Percentiles rank a stretch among this genome's conserved stretches.
Conservation (phyloP, 2,113 vertebrate species). For the Perca schrenkii region DNA sequence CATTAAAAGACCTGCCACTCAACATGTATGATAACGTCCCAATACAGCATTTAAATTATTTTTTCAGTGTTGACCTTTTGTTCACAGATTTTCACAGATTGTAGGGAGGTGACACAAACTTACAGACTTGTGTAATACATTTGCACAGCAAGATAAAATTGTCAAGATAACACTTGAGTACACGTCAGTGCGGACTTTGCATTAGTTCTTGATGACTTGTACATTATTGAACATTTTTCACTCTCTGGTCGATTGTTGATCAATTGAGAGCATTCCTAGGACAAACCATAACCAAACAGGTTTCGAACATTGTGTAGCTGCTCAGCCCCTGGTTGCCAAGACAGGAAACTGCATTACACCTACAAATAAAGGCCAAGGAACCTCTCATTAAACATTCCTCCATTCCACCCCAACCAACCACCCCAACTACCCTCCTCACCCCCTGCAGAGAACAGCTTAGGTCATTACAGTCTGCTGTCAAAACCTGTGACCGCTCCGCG, state of each 20-base stretch:
- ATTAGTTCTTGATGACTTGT: background rate
- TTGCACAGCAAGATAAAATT: background rate
- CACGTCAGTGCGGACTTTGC: background rate
- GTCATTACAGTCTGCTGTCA: slow-evolving; percentile 86
- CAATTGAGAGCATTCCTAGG: background rate
- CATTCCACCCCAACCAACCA: slow-evolving; percentile 34
- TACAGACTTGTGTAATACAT: background rate
- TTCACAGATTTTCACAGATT: background rate
- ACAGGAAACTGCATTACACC: slow-evolving; percentile 47
- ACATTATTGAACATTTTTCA: background rate
- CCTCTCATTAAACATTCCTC: slow-evolving; percentile 68
- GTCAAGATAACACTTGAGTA: background rate
- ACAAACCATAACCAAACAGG: background rate
- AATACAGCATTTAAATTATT: background rate
- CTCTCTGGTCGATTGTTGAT: background rate
- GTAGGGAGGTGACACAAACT: too few relatives aligned
- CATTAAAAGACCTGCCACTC: background rate
- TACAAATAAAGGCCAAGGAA: slow-evolving; percentile 49
- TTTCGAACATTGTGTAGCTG: background rate
- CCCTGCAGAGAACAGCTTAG: slow-evolving; percentile 82
- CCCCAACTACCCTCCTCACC: slow-evolving; percentile 58
- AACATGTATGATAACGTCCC: background rate
- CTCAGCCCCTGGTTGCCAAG: slow-evolving; percentile 57
- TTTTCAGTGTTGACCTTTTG: background rate
- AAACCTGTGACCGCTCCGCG: slow-evolving; percentile 83